phyloP scores from a whole-genome alignment of 2,888 invertebrate genomes.

The Rhaphigaster nebulosa region DNA sequence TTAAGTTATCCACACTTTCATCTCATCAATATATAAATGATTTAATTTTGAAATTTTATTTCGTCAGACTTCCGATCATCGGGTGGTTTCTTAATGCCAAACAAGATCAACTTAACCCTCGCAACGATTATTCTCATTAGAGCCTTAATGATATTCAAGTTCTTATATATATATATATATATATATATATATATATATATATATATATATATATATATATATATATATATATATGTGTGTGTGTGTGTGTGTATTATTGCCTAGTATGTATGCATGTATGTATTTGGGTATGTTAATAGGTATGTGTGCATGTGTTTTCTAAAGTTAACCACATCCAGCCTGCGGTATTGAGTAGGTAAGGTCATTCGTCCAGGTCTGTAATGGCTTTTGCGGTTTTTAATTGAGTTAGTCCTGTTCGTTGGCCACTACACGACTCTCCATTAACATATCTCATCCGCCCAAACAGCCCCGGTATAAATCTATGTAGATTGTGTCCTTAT shows the following conservation, averaged over 20 bases:
- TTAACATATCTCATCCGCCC: constrained; percentile 42
- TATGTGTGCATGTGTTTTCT: not conserved
- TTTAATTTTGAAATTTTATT: too few species aligned
- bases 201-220: constrained; percentile 16
- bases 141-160: too few species aligned
- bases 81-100: too few species aligned
- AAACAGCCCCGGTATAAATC: constrained; percentile 30
- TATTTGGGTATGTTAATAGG: too few species aligned
- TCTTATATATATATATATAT: not conserved
- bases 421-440: constrained; percentile 26
- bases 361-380: constrained; percentile 2
- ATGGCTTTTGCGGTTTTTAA: constrained; percentile 32
- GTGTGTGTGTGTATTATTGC: too few species aligned
- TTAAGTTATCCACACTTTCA: too few species aligned
- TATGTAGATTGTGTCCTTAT: constrained; percentile 44
- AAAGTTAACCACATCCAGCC: not conserved
- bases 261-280: too few species aligned
- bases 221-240: not conserved
- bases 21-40: too few species aligned
- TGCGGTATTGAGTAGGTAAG: not conserved
- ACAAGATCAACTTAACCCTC: too few species aligned
- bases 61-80: too few species aligned
- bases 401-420: constrained; percentile 37
- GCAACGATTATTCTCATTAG: too few species aligned
- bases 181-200: not conserved